phyloP scores from a whole-genome alignment of 2,113 vertebrate genomes.

The Poicephalus meyeri region DNA sequence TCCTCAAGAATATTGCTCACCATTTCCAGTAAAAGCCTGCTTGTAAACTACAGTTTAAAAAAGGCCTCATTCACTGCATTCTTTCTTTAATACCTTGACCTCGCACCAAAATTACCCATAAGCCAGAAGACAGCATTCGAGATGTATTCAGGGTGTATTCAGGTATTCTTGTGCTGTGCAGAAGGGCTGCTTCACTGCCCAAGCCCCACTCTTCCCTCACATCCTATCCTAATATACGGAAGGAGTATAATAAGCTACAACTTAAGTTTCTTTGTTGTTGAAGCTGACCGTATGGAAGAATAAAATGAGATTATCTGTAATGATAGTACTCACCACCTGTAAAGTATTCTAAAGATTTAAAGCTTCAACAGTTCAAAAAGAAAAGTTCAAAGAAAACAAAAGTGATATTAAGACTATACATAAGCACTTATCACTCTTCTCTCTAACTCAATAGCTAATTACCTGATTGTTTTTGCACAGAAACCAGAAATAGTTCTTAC shows the following conservation, averaged over 20 bases:
- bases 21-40: neutral
- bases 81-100: neutral
- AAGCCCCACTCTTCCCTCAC: accelerated
- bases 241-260: neutral
- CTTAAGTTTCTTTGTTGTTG: conserved; percentile 7
- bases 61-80: neutral
- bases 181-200: neutral
- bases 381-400: neutral
- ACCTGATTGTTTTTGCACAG: neutral
- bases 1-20: neutral
- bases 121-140: neutral
- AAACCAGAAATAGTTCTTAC: neutral
- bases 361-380: neutral
- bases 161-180: neutral
- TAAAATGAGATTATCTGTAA: neutral
- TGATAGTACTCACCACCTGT: neutral
- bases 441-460: neutral
- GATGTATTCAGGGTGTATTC: neutral
- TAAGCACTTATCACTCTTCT: neutral
- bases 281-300: neutral
- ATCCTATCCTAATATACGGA: accelerated
- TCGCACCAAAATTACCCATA: neutral
- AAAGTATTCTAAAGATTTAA: neutral
- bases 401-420: neutral
- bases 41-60: neutral